Conservation (phyloP, 1,140 invertebrate species). For the Pogonognathellus flavescens region DNA sequence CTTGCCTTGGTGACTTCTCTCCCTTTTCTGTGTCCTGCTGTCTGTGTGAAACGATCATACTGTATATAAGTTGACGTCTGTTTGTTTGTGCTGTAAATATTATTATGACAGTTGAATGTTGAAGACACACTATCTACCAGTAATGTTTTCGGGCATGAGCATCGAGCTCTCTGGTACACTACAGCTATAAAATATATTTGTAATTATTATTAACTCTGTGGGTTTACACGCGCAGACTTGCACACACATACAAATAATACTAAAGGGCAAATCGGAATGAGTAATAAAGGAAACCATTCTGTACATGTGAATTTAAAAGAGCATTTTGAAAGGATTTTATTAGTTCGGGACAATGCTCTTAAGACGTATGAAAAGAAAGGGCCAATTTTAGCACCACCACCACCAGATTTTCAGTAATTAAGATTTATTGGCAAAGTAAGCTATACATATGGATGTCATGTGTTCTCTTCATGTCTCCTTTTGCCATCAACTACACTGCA, state of each 20-base stretch:
- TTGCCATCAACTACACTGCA: no score
- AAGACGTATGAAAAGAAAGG: slow-evolving; percentile 41
- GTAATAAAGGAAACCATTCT: neutral
- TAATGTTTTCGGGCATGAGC: no score
- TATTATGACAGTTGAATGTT: no score
- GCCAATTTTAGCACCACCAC: slow-evolving; percentile 45
- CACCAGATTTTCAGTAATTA: slow-evolving; percentile 50
- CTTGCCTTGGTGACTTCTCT: neutral
- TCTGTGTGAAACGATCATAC: no score
- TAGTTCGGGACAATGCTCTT: slow-evolving; percentile 42
- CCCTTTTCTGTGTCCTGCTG: neutral
- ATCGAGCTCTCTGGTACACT: no score
- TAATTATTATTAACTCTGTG: no score
- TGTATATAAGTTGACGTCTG: no score
- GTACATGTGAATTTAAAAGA: slow-evolving; percentile 12
- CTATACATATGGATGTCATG: slow-evolving; percentile 42
- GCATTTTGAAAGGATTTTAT: slow-evolving; percentile 35
- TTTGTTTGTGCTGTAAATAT: no score
- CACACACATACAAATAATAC: no score
- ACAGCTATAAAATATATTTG: no score
- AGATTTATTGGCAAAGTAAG: slow-evolving; percentile 37
- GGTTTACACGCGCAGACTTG: no score
- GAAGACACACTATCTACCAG: no score
- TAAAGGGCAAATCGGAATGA: neutral
- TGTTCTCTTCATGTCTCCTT: slow-evolving; percentile 14